Conservation (phyloP, 1,140 invertebrate genomes). For the Drosophila albomicans region DNA sequence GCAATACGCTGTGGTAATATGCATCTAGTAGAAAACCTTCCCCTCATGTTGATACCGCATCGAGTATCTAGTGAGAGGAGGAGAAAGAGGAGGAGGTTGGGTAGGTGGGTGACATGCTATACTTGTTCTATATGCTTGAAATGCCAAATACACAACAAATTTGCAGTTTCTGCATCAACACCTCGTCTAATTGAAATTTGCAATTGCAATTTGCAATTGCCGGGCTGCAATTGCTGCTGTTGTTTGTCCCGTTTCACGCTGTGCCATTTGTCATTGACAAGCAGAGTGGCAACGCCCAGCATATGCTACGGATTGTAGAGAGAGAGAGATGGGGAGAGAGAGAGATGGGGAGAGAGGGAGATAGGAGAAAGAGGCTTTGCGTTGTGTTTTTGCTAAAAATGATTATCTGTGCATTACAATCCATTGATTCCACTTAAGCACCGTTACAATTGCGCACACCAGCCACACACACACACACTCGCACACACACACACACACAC, state of each 20-base stretch:
- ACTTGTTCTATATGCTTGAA: constrained; percentile 37
- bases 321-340: not conserved
- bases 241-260: constrained; percentile 33
- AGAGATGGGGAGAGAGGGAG: not conserved
- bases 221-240: constrained; percentile 7
- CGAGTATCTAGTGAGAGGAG: not conserved
- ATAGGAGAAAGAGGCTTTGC: not conserved
- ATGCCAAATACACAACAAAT: constrained; percentile 55
- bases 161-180: constrained; percentile 74
- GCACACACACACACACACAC: constrained; percentile 29
- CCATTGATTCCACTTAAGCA: constrained; percentile 83
- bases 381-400: constrained; percentile 62
- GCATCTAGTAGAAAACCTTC: too few relatives aligned
- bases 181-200: constrained; percentile 80
- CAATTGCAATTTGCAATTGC: constrained; percentile 40
- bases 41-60: too few relatives aligned
- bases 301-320: constrained; percentile 2
- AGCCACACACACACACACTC: constrained; percentile 29
- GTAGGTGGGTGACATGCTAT: not conserved
- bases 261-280: constrained; percentile 75
- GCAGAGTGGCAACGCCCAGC: constrained; percentile 41
- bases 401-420: constrained; percentile 82
- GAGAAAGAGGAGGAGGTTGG: not conserved
- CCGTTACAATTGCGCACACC: constrained; percentile 62
- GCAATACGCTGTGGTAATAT: too few relatives aligned